A percentile compares a stretch with the other conserved stretches of the same genome.
Conservation (phyloP, 2,888 invertebrate species). For the Tetanocera ferruginea region DNA sequence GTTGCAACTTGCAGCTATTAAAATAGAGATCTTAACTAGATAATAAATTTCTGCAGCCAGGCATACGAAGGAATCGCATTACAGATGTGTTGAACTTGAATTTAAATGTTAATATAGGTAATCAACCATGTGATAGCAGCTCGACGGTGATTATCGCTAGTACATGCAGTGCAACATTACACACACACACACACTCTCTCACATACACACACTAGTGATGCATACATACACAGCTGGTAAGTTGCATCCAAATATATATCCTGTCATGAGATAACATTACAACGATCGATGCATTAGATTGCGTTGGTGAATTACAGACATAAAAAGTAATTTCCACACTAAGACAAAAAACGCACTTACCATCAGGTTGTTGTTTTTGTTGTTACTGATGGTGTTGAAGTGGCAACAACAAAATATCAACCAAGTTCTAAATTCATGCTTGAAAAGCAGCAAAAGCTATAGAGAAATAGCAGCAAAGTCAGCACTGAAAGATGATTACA, state of each 20-base stretch:
- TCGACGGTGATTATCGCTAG: conserved; percentile 13
- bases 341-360: not conserved
- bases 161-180: not conserved
- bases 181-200: not conserved
- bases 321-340: conserved; percentile 25
- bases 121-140: conserved; percentile 25
- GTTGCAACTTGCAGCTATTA: too few species aligned
- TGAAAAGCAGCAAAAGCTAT: not conserved
- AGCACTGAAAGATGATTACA: not conserved
- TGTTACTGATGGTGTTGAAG: not conserved
- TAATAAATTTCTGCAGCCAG: not conserved
- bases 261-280: conserved; percentile 19
- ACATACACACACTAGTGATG: not conserved
- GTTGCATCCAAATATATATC: not conserved
- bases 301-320: conserved; percentile 22
- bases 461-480: not conserved
- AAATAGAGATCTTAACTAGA: too few species aligned
- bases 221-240: not conserved
- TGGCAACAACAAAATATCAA: not conserved
- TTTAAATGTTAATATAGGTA: conserved; percentile 26
- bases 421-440: not conserved
- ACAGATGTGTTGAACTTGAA: conserved; percentile 17
- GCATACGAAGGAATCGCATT: not conserved
- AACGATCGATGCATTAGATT: conserved; percentile 27
- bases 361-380: not conserved